Evolutionary conservation across 1,140 invertebrate species (phyloP).

Genomic region (Littorina saxatilis): DNA sequence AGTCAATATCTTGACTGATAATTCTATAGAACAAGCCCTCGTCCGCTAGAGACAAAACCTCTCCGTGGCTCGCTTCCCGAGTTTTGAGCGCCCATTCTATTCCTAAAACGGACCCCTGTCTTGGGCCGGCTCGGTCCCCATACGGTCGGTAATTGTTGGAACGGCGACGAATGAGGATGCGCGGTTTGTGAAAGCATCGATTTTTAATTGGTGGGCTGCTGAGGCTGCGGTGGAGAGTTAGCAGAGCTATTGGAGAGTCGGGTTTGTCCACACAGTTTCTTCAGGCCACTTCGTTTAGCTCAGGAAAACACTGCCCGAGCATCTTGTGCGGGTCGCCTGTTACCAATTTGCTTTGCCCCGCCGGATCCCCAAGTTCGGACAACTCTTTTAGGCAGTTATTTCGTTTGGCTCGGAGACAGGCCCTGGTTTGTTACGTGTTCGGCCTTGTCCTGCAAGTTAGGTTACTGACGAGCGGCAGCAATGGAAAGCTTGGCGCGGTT

Average conservation of each 20-base stretch:
- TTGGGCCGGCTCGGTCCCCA: neutral
- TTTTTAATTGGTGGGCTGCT: conserved; percentile 1
- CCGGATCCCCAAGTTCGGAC: no score
- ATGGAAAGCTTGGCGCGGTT: no score
- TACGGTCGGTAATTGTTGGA: neutral
- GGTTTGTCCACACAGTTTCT: neutral
- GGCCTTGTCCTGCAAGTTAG: neutral
- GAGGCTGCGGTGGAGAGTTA: neutral
- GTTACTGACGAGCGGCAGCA: neutral
- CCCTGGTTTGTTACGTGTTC: no score
- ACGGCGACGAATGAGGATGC: neutral
- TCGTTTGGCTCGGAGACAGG: no score
- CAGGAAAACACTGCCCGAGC: no score
- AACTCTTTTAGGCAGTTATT: no score
- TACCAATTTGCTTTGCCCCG: no score
- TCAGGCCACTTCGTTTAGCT: neutral
- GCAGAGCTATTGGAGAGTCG: neutral
- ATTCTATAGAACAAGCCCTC: neutral
- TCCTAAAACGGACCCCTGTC: neutral
- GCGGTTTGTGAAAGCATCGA: conserved; percentile 3
- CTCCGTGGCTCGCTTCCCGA: neutral
- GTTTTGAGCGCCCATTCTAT: neutral
- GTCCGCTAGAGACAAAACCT: neutral
- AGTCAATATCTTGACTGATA: neutral
- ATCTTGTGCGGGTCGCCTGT: no score